Conservation (phyloP, 2,113 vertebrate genomes). For the Tupaia chinensis region DNA sequence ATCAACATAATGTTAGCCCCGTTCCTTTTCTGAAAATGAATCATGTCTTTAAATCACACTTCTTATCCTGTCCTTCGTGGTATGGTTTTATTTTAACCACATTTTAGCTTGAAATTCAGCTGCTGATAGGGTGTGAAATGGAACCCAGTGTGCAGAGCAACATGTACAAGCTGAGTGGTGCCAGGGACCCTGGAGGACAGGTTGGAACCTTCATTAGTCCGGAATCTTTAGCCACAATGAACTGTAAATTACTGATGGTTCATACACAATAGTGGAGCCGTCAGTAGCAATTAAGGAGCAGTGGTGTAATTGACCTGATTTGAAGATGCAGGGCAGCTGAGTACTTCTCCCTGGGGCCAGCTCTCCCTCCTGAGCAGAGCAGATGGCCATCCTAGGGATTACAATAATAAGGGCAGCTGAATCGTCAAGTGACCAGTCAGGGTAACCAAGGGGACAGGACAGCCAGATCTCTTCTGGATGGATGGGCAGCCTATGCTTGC, state of each 20-base stretch:
- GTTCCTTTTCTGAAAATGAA: conserved; percentile 32
- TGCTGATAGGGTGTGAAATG: conserved; percentile 38
- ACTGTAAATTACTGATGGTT: conserved; percentile 78
- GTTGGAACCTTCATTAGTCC: conserved; percentile 73
- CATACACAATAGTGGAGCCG: conserved; percentile 64
- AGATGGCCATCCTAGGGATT: conserved; percentile 80
- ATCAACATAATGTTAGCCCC: not conserved
- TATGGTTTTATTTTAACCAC: conserved; percentile 52
- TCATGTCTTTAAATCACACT: conserved; percentile 1
- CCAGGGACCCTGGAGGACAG: conserved; percentile 32
- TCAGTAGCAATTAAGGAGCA: conserved; percentile 79
- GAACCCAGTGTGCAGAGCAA: conserved; percentile 24
- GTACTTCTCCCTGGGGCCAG: conserved; percentile 65
- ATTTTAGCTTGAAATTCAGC: conserved; percentile 40
- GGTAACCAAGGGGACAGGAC: conserved; percentile 71
- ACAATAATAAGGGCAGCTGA: conserved; percentile 76
- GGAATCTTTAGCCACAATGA: conserved; percentile 76
- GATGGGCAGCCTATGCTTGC: conserved; percentile 43
- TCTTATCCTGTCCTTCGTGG: conserved; percentile 23
- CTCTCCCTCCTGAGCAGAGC: conserved; percentile 67
- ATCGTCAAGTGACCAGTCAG: conserved; percentile 76
- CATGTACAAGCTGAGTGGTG: conserved; percentile 1
- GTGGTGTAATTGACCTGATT: conserved; percentile 80
- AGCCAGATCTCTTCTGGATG: conserved; percentile 70
- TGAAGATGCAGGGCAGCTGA: conserved; percentile 77